Base-by-base conservation (phyloP, 2,113 vertebrate genomes). In the Rana temporaria region DNA sequence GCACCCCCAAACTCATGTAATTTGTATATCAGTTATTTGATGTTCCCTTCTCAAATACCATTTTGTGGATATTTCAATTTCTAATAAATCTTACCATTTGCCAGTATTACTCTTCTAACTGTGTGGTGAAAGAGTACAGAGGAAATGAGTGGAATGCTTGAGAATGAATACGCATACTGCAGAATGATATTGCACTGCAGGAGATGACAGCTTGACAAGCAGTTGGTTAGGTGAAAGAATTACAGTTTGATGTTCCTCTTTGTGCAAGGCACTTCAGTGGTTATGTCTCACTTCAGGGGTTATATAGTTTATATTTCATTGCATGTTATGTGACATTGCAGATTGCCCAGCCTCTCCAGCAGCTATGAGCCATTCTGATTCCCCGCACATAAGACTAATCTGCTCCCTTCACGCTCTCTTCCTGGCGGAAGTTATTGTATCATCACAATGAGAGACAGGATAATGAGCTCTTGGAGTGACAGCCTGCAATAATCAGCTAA, bases 401-500 rank as follows among this genome's bases (percentile, higher is more conserved):
- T 62, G 69, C 79, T 81, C 34, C 64, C 68, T 81, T 81, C 78
- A 63, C 42, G 79, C 38, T 73, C 42, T 64, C 60, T 81, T 74
- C 60, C 59, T 82, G 26, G 42, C 52, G 64, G 72, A 83, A 83
- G 81, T 83, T 83, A 76, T 83, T 83, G 63, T 83, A 76, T 83
- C 81, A 62, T 76, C 63, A 83, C 71, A 83, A 75, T 83, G 81
- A 83, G 81, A 60, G 63, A 68, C 57, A 17, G 81, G 81, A 83
- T 83, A 83, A 83, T 83, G 71, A 83, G 81, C 71, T 83, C 70
- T 57, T 19, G 4, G 70, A 82, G 62, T 82, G 80, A 82, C 80
- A 75, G 60, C 48, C 80, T 74, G 80, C 71, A 82, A 82, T 82
- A 83, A 83, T 83, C 81, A 83, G 81, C 81, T 83, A 76, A 76